Base-by-base conservation (phyloP, 2,888 invertebrate species). In the Harpalus rubripes region DNA sequence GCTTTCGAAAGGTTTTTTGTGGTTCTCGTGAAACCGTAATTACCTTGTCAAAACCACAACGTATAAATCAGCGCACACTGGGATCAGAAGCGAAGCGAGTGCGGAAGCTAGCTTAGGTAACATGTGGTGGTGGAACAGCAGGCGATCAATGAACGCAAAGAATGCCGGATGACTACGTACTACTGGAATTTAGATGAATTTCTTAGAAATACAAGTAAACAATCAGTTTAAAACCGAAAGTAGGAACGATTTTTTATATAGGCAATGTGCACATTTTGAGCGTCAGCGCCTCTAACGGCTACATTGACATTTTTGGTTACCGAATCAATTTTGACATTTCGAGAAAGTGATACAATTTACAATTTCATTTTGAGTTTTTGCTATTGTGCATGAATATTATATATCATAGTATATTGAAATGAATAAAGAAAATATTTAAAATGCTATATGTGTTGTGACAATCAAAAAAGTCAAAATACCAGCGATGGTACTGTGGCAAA, bases 51-150 rank as follows among this genome's bases (percentile, higher is more conserved):
- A 63, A 63, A 63, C 63, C 63, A 22, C 63, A 63, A 63, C 63
- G 63, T 63, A 63, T 63, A 63, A 63, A 63, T 63, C 63, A 63
- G 63, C 63, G 63, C 63, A 63, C 26, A 63, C 63, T 63, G 26
- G 22, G 63, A 63, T 63, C 63, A n/a, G 61, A n/a, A 61, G 32
- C 32, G 32, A 32, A 32, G 32, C 63, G 12, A 63, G 63, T 61
- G 63, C 63, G 63, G 63, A 63, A 63, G 63, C 63, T 26, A 12
- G n/a, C 63, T 61, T 56, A 15, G 59, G 16, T 61, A 15, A 61
- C 26, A 63, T 22, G 63, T 63, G 63, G 26, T 63, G 12, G 63
- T 22, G 22, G 22, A 7, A 26, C 63, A 63, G 63, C 63, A 26
- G 63, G 63, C 22, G 8, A 16, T 59, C 59, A 59, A 16, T 59